A percentile compares a stretch with the other conserved stretches of the same genome.
These are phyloP conservation scores for Artibeus jamaicensis DNA, from an alignment of 2,797 vertebrate species.

Conservation along the genomic window DNA sequence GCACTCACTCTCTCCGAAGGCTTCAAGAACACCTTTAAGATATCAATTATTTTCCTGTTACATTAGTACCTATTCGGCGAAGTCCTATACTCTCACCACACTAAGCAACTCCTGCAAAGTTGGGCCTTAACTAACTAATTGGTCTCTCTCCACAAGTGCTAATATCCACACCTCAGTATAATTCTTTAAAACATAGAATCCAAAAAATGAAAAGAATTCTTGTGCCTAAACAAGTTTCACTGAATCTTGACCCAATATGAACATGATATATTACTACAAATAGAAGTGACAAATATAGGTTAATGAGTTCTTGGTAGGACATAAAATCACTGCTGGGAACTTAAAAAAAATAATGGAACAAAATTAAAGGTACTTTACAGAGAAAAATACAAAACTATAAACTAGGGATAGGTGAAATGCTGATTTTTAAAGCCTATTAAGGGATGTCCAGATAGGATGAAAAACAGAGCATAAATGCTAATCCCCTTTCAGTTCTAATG, in stretches of 20 bases:
- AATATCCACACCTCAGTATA: background rate
- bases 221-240: background rate
- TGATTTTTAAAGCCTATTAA: constrained; percentile 21
- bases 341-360: background rate
- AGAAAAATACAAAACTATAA: constrained; percentile 20
- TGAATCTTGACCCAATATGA: background rate
- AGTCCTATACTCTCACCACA: background rate
- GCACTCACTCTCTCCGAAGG: background rate
- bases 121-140: background rate
- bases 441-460: background rate
- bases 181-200: constrained; percentile 8
- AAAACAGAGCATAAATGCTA: background rate
- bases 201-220: background rate
- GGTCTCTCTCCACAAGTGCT: background rate
- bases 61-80: background rate
- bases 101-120: constrained; percentile 14
- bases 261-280: background rate
- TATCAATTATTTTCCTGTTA: background rate
- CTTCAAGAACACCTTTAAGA: constrained; percentile 8
- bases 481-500: background rate
- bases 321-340: constrained; percentile 7
- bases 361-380: background rate
- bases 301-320: background rate
- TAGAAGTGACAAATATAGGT: background rate
- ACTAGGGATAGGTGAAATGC: background rate